Percentiles rank a stretch among this genome's conserved stretches.
Evolutionary conservation across 2,113 vertebrate species (phyloP).

Genomic region (Hyperopisus bebe): DNA sequence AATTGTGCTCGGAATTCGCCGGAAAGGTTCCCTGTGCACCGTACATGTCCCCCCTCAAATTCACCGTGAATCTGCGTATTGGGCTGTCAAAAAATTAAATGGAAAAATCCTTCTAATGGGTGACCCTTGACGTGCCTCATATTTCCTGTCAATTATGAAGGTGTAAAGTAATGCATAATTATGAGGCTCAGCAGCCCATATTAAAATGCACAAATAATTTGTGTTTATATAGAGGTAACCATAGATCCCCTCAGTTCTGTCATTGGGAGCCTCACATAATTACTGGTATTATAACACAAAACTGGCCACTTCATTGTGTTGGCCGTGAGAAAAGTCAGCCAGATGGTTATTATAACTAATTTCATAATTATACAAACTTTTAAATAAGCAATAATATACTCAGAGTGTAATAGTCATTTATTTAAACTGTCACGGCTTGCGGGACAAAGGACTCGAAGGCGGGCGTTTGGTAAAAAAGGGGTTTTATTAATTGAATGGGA

Average conservation of each 20-base stretch:
- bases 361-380: neutral
- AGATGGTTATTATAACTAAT: neutral
- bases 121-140: conserved; percentile 95
- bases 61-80: conserved; percentile 72
- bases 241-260: conserved; percentile 54
- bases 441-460: neutral
- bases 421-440: neutral
- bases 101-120: conserved; percentile 99
- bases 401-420: neutral
- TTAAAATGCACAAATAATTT: conserved; percentile 97
- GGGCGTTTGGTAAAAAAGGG: neutral
- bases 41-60: conserved; percentile 73
- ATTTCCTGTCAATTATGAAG: conserved; percentile 99
- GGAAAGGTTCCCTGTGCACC: conserved; percentile 57
- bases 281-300: conserved; percentile 39
- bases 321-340: neutral
- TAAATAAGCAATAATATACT: neutral
- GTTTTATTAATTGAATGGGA: neutral
- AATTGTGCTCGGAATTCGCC: conserved; percentile 47
- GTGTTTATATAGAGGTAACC: conserved; percentile 70
- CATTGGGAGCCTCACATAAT: conserved; percentile 57
- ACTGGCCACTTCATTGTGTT: neutral
- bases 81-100: conserved; percentile 96
- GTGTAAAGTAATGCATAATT: conserved; percentile 98
- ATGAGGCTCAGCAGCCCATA: conserved; percentile 86